These are phyloP conservation scores for Motacilla tschutschensis DNA, from an alignment of 2,113 vertebrate genomes.

Conservation along the genomic window DNA sequence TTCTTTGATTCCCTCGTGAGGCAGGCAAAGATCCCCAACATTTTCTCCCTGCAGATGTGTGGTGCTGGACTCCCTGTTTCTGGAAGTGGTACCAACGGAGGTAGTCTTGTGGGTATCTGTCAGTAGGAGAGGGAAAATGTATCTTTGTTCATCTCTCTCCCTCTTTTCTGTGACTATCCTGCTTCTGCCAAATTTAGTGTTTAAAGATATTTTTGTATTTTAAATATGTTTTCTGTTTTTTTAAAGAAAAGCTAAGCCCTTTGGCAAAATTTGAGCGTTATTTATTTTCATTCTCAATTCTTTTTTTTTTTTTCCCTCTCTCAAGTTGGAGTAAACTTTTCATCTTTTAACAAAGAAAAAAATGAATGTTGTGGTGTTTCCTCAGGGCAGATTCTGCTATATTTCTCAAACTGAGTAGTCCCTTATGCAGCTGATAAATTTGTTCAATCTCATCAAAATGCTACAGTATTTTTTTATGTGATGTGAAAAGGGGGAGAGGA, in stretches of 20 bases:
- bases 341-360: not conserved
- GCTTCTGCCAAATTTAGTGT: not conserved
- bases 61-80: conserved; percentile 83
- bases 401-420: not conserved
- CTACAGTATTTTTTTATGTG: not conserved
- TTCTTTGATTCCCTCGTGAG: conserved; percentile 93
- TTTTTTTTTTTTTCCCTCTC: not conserved
- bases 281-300: not conserved
- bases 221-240: not conserved
- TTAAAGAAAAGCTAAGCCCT: not conserved
- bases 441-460: not conserved
- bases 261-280: not conserved
- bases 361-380: not conserved
- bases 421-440: not conserved
- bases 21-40: conserved; percentile 84
- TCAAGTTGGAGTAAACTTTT: not conserved
- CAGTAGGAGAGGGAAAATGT: conserved; percentile 53
- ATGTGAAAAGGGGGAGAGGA: conserved; percentile 42
- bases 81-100: conserved; percentile 77
- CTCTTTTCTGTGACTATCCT: not conserved
- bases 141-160: conserved; percentile 18
- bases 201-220: not conserved
- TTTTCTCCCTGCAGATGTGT: conserved; percentile 98
- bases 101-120: conserved; percentile 93
- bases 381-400: not conserved